Evolutionary conservation across 2,797 vertebrate species (phyloP).

Genomic region (Avahi laniger): DNA sequence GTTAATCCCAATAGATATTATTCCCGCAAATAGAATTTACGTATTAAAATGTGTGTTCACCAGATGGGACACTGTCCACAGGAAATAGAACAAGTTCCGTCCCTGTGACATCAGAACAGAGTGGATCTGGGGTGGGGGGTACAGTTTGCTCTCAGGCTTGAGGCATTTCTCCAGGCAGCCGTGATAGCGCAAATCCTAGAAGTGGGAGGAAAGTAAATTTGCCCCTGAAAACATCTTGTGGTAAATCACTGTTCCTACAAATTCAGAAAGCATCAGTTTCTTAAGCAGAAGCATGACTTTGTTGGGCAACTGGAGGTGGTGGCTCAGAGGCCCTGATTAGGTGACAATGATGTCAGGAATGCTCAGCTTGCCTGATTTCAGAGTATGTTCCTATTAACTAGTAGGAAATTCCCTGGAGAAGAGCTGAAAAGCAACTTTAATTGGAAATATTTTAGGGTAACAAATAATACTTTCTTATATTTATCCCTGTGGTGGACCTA

Average conservation of each 20-base stretch:
- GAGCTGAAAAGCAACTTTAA: constrained; percentile 20
- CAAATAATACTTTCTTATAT: constrained; percentile 14
- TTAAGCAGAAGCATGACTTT: not conserved
- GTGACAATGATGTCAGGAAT: not conserved
- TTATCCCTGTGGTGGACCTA: not conserved
- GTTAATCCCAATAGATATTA: constrained; percentile 60
- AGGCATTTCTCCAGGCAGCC: not conserved
- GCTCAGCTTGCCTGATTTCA: not conserved
- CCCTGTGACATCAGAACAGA: not conserved
- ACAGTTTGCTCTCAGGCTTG: not conserved
- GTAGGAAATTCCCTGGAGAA: constrained; percentile 16
- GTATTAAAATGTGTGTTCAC: constrained; percentile 67
- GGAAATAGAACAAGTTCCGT: constrained; percentile 45
- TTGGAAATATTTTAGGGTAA: constrained; percentile 18
- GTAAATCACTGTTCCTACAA: not conserved
- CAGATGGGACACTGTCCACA: constrained; percentile 57
- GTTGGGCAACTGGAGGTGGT: not conserved
- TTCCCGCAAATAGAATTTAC: constrained; percentile 60
- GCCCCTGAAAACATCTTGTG: not conserved
- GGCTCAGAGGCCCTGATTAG: not conserved
- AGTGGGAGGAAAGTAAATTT: not conserved
- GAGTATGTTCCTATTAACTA: not conserved
- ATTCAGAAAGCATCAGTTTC: not conserved
- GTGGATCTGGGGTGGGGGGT: not conserved
- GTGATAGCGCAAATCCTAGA: not conserved